A percentile compares a stretch with the other conserved stretches of the same genome.
phyloP scores from a whole-genome alignment of 1,140 invertebrate species.

The Philotrypesis tridentata region DNA sequence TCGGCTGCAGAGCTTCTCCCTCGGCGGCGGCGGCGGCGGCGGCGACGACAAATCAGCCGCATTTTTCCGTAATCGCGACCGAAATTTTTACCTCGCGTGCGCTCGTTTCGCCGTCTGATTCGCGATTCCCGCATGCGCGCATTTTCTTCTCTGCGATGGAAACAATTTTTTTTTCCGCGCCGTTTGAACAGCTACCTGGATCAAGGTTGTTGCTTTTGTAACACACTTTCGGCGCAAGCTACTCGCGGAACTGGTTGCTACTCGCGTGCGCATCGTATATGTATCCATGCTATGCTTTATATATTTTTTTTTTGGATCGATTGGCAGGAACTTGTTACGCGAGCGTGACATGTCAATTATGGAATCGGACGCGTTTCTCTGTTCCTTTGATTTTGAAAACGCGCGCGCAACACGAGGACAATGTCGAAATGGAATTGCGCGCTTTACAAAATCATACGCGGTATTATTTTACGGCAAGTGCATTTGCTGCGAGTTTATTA shows the following conservation, averaged over 20 bases:
- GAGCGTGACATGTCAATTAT: background rate
- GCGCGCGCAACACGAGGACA: no score
- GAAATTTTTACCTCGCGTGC: conserved; percentile 43
- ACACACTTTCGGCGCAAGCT: conserved; percentile 5
- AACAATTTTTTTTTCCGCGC: background rate
- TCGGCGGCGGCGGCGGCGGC: background rate
- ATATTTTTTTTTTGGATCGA: no score
- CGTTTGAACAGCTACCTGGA: background rate
- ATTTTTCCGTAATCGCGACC: conserved; percentile 42
- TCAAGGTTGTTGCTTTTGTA: conserved; percentile 12
- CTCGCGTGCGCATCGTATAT: no score
- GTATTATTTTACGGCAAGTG: no score
- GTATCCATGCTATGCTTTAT: no score
- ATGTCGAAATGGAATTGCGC: no score
- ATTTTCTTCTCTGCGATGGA: no score
- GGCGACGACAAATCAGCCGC: no score
- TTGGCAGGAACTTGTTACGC: background rate
- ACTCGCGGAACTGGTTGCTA: background rate
- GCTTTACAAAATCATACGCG: no score
- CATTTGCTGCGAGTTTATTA: background rate
- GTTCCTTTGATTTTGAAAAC: no score
- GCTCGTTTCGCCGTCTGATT: background rate
- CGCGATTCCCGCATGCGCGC: background rate
- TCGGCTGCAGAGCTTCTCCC: background rate
- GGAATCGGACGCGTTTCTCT: background rate